Percentiles rank a stretch among this genome's conserved stretches.
These are phyloP conservation scores for Pycnomerus fuliginosus DNA, from an alignment of 2,888 invertebrate species.

Conservation along the genomic window DNA sequence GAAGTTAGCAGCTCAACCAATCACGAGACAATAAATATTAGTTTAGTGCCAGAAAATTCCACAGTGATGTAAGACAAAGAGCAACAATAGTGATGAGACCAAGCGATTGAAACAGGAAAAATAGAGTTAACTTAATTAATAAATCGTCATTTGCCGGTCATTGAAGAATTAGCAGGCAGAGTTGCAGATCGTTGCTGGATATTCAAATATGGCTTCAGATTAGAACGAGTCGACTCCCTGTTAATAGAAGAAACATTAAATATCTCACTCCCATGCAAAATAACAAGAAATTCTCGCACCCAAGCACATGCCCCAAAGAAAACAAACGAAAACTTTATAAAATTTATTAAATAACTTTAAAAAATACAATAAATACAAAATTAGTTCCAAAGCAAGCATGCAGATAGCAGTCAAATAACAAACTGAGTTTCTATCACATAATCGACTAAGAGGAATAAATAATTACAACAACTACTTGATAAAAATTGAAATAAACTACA, in stretches of 20 bases:
- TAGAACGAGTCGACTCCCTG: constrained; percentile 78
- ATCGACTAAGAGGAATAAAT: too few species aligned
- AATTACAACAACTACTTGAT: constrained; percentile 6
- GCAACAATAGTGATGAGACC: constrained; percentile 27
- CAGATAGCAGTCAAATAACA: constrained; percentile 16
- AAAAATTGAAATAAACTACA: constrained; percentile 9
- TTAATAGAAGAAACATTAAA: constrained; percentile 25
- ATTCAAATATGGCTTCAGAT: constrained; percentile 71
- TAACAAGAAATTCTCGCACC: constrained; percentile 8
- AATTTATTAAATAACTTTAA: constrained; percentile 18
- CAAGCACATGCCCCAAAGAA: constrained; percentile 7
- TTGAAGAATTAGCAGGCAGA: constrained; percentile 80
- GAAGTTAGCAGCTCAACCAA: too few species aligned
- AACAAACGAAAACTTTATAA: constrained; percentile 17
- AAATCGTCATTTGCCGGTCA: constrained; percentile 58
- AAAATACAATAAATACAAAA: constrained; percentile 22
- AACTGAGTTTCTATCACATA: constrained; percentile 17
- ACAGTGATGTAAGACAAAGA: constrained; percentile 13
- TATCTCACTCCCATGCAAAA: neutral
- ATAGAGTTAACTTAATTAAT: constrained; percentile 11
- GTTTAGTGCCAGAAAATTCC: constrained; percentile 30
- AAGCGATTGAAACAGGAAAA: constrained; percentile 6
- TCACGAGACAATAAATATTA: too few species aligned
- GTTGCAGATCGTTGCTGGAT: constrained; percentile 83
- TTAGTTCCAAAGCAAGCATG: constrained; percentile 23